Conservation (phyloP, 2,797 vertebrate species). For the Pseudochromis fuscus region DNA sequence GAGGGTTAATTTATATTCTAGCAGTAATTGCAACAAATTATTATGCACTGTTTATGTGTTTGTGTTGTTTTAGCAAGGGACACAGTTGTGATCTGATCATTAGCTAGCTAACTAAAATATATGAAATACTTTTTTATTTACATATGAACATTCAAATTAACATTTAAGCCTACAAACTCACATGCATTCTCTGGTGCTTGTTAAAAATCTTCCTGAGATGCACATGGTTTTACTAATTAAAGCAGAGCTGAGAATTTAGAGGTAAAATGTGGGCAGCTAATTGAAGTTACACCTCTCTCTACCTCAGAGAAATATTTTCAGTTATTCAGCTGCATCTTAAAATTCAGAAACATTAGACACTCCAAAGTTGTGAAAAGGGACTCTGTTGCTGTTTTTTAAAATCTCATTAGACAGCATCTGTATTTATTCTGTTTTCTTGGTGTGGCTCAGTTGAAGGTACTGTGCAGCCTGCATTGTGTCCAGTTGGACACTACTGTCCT, state of each 20-base stretch:
- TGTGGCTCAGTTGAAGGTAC: conserved; percentile 78
- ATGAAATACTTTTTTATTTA: too few relatives aligned
- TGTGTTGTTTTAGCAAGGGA: neutral
- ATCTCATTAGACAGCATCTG: neutral
- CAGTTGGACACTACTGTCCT: conserved; percentile 86
- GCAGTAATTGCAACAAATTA: neutral
- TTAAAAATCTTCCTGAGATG: conserved; percentile 5
- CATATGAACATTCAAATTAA: too few relatives aligned
- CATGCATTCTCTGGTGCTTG: neutral
- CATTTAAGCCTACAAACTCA: conserved; percentile 19
- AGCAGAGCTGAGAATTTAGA: conserved; percentile 12
- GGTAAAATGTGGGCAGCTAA: conserved; percentile 1
- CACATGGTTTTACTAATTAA: conserved; percentile 7
- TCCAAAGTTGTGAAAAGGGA: neutral
- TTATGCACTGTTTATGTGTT: neutral
- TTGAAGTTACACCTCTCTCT: neutral
- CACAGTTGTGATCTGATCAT: neutral
- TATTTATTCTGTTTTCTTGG: neutral
- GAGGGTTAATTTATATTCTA: neutral
- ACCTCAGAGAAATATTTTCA: neutral
- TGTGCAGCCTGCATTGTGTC: conserved; percentile 78
- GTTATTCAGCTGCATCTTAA: neutral
- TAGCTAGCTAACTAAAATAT: neutral
- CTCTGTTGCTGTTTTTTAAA: neutral
- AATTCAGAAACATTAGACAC: neutral